A percentile compares a stretch with the other conserved stretches of the same genome.
These are phyloP conservation scores for Siphlonurus alternatus DNA, from an alignment of 2,888 invertebrate genomes.

Conservation along the genomic window DNA sequence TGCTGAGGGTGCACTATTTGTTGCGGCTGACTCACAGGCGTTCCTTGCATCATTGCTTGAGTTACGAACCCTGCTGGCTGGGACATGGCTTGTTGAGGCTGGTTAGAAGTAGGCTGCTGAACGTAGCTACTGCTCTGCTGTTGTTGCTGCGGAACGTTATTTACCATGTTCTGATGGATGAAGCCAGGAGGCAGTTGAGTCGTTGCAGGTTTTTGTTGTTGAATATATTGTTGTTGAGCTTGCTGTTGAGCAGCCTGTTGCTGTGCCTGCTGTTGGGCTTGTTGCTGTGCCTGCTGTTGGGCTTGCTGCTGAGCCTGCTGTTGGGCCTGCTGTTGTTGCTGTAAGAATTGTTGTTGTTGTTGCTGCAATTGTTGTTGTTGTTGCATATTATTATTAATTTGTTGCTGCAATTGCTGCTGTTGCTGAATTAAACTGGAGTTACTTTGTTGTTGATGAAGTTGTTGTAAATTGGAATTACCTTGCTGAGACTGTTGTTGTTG, in stretches of 20 bases:
- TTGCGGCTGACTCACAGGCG: neutral
- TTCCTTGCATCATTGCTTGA: neutral
- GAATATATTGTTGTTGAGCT: slow-evolving; percentile 18
- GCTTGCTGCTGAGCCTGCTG: slow-evolving; percentile 14
- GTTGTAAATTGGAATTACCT: too few relatives aligned
- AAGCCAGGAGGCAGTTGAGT: slow-evolving; percentile 24
- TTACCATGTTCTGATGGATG: neutral
- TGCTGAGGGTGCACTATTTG: slow-evolving; percentile 14
- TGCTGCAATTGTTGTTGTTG: slow-evolving; percentile 11
- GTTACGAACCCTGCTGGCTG: slow-evolving; percentile 10
- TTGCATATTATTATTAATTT: slow-evolving; percentile 10
- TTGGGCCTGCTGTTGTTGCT: slow-evolving; percentile 16
- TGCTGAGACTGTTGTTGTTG: slow-evolving; percentile 11
- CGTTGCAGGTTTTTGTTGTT: slow-evolving; percentile 19
- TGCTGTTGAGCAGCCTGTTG: slow-evolving; percentile 20
- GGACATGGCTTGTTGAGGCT: slow-evolving; percentile 11
- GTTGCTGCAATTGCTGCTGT: neutral
- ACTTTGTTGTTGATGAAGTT: too few relatives aligned
- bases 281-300: slow-evolving; percentile 11
- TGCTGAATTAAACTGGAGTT: slow-evolving; percentile 6
- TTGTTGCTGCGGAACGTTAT: too few relatives aligned
- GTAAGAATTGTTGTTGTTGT: slow-evolving; percentile 9
- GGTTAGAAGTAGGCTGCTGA: slow-evolving; percentile 13
- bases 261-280: slow-evolving; percentile 13
- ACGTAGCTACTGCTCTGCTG: slow-evolving; percentile 12